Conservation (phyloP, 2,888 invertebrate species). For the Ochropacha duplaris region DNA sequence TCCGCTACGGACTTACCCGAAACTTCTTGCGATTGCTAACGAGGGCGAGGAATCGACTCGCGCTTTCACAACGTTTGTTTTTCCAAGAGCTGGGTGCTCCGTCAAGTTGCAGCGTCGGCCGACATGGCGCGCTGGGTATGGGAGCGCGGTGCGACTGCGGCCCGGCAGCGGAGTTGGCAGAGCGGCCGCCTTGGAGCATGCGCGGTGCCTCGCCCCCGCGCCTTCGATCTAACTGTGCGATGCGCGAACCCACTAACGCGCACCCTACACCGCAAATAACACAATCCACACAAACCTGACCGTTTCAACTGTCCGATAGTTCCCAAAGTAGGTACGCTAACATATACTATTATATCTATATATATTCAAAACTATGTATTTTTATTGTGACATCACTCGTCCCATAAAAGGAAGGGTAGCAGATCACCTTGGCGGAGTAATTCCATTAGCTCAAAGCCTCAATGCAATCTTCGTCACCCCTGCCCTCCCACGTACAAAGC, state of each 20-base stretch:
- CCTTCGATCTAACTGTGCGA: conserved; percentile 74
- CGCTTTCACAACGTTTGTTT: conserved; percentile 54
- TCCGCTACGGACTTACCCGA: conserved; percentile 70
- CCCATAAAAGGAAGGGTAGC: conserved; percentile 13
- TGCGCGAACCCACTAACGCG: conserved; percentile 64
- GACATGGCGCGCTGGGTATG: conserved; percentile 71
- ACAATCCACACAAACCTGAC: conserved; percentile 65
- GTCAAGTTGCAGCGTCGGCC: conserved; percentile 73
- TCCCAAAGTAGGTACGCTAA: conserved; percentile 43
- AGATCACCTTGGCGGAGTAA: conserved; percentile 20
- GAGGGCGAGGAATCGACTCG: conserved; percentile 42
- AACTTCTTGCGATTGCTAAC: conserved; percentile 53
- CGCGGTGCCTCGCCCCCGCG: conserved; percentile 50
- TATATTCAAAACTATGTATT: conserved; percentile 27
- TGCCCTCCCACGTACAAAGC: conserved; percentile 34
- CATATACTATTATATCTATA: conserved; percentile 41
- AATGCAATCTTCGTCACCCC: conserved; percentile 28
- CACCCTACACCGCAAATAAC: conserved; percentile 73
- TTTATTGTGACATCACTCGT: conserved; percentile 25
- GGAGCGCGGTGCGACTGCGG: conserved; percentile 77
- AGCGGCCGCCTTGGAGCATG: conserved; percentile 56
- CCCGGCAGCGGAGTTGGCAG: conserved; percentile 55
- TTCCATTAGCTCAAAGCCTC: conserved; percentile 20
- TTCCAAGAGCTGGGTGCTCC: conserved; percentile 63
- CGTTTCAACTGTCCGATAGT: conserved; percentile 50